Evolutionary conservation across 2,113 vertebrate species (phyloP), one percentile per base, ranked within the genome.

Genomic region (Amblyornis subalaris): DNA sequence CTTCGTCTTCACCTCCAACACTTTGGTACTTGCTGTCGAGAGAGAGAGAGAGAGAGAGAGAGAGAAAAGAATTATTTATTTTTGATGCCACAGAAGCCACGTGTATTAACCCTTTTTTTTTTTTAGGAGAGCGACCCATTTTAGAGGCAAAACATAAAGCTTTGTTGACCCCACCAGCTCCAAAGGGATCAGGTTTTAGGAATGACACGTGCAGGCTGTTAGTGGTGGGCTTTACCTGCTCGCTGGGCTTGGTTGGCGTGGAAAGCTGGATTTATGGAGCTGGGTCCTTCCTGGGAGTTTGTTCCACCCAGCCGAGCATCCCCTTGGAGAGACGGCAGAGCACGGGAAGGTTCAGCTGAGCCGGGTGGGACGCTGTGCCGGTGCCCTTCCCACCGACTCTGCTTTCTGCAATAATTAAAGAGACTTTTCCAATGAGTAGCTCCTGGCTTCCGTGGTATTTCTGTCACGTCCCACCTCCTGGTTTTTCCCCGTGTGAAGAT

Each of bases 81-180:
- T 97, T 97, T 96, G 95, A 97, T 97, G 95, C 95, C 96, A 91
- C 94, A 91, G 93, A 98, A 97, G 96, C 96, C 97, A 95, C 94
- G 29, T 85, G 87, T 44, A 60, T 85, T 73, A 64, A 91, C 72
- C 89, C 42, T 19, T 91, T 79, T 38, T 38, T 38, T 38, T 38
- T 72, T 40, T 79, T 80, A 65, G 89, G 24, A 45, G 79, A 90
- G 67, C 22, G 5, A 92, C 53, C 31, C 29, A 9, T 85, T 89
- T 26, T 76, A 51, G 77, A 62, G 48, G 94, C 17, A 10, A 74
- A 53, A 80, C 42, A 31, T 35, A 42, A 58, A 81, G 53, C 86
- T 83, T 31, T 2, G 14, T 9, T 80, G 81, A 42, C 60, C 76
- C 72, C 55, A 19, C 35, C 58, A 28, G 48, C 84, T 87, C 31